Percentiles rank a stretch among this genome's conserved stretches.
Evolutionary conservation across 2,797 vertebrate genomes (phyloP).

Genomic region (Microchirus variegatus): DNA sequence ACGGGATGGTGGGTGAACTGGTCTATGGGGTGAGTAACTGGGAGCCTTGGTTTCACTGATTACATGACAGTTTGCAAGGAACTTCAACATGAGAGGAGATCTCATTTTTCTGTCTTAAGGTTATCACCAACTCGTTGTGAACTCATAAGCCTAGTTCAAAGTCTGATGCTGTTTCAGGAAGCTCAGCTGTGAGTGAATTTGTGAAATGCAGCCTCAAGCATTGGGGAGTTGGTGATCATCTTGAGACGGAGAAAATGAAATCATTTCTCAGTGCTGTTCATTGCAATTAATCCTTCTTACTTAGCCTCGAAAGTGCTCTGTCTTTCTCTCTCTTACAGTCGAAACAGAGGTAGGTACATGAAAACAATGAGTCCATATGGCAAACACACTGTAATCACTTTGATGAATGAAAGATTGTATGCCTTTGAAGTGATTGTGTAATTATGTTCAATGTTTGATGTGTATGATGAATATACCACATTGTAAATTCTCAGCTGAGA

Average conservation of each 20-base stretch:
- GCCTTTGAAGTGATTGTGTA: slow-evolving; percentile 80
- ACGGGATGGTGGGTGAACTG: slow-evolving; percentile 99
- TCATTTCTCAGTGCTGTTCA: slow-evolving; percentile 84
- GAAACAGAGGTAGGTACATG: slow-evolving; percentile 75
- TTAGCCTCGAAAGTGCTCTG: slow-evolving; percentile 59
- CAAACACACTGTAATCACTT: slow-evolving; percentile 79
- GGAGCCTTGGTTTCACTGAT: slow-evolving; percentile 72
- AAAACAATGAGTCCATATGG: slow-evolving; percentile 77
- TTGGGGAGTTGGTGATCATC: slow-evolving; percentile 79
- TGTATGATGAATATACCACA: slow-evolving; percentile 77
- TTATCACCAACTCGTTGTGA: slow-evolving; percentile 76
- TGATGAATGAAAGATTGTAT: slow-evolving; percentile 77
- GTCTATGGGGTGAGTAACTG: slow-evolving; percentile 99
- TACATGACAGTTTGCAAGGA: slow-evolving; percentile 84
- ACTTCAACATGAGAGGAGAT: slow-evolving; percentile 85
- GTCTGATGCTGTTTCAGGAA: slow-evolving; percentile 64
- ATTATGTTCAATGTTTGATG: slow-evolving; percentile 79
- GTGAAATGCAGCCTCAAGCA: slow-evolving; percentile 69
- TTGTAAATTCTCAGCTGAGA: slow-evolving; percentile 79
- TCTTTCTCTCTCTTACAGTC: slow-evolving; percentile 58
- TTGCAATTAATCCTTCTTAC: slow-evolving; percentile 74
- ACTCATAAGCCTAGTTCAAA: slow-evolving; percentile 74
- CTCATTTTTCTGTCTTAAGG: slow-evolving; percentile 80
- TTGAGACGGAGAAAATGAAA: slow-evolving; percentile 83
- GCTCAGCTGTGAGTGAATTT: slow-evolving; percentile 75